A percentile compares a stretch with the other conserved stretches of the same genome.
Conservation (phyloP, 2,888 invertebrate species). For the Nemoura dubitans region DNA sequence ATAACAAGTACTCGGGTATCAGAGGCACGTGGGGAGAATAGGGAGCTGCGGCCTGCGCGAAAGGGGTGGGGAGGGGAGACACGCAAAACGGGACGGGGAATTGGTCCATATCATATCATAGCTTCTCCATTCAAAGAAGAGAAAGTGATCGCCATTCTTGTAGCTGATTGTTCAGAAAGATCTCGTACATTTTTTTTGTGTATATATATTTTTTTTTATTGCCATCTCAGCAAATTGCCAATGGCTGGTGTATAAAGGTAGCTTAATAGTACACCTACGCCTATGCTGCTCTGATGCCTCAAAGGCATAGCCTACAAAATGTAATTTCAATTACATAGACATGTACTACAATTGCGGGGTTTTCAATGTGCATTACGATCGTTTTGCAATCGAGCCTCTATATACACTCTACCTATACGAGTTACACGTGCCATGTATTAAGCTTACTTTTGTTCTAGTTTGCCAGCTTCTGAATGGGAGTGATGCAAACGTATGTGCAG, state of each 20-base stretch:
- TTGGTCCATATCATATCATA: conserved; percentile 39
- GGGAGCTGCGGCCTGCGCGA: background rate
- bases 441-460: conserved; percentile 21
- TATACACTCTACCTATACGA: no score
- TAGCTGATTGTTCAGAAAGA: conserved; percentile 28
- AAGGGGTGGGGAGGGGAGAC: background rate
- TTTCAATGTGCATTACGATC: conserved; percentile 5
- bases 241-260: conserved; percentile 30
- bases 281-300: conserved; percentile 8
- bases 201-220: conserved; percentile 20
- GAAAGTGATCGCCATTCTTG: conserved; percentile 34
- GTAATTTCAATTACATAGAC: conserved; percentile 31
- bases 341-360: conserved; percentile 33
- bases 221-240: conserved; percentile 27
- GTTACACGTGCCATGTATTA: conserved; percentile 29
- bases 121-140: conserved; percentile 24
- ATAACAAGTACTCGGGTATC: conserved; percentile 15
- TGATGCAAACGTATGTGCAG: conserved; percentile 24
- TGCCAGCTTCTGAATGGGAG: conserved; percentile 25
- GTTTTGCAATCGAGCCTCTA: conserved; percentile 13
- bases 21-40: background rate
- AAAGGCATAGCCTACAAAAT: conserved; percentile 20
- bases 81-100: background rate
- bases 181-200: background rate
- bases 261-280: conserved; percentile 42